Evolutionary conservation across 2,113 vertebrate species (phyloP), one percentile per base, ranked within the genome.

Genomic region (Scatophagus argus): DNA sequence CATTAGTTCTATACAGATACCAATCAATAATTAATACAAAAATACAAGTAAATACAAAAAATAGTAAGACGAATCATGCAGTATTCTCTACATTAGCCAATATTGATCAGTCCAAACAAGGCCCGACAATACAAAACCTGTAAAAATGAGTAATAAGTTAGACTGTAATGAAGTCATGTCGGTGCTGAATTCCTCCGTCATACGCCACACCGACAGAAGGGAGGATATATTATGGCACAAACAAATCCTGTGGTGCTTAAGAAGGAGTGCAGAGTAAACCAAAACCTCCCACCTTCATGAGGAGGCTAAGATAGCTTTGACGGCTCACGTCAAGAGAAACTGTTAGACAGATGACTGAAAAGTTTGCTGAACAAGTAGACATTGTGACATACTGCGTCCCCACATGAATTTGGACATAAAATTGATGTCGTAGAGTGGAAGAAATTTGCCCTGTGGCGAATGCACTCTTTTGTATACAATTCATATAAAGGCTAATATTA

Each of bases 361-460:
- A 68, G 55, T 34, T 51, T 16, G 31, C 27, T 41, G 47, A 80
- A 67, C 47, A 39, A 62, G 67, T 59, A 16, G 47, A 69, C 75
- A 43, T 14, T 25, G 41, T 71, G 59, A 77, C 81, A 66, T 49
- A 36, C 46, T 23, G 4, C 4, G 27, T 79, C 66, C 85, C 85
- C 46, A 72, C 62, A 80, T 77, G 69, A 77, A 67, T 87, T 47
- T 68, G 21, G 78, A 81, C 68, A 81, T 80, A 67, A 86, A 88
- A 73, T 65, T 76, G 81, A 60, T 78, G 61, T 79, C 12, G 10
- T 10, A 39, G 63, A 81, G 47, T 12, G 44, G 23, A 59, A 47
- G 32, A 75, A 71, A 80, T 58, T 49, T 29, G 41, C 80, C 80
- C 74, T 32, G 70, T 54, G 77, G 74, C 52, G 13, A 78, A 82